Evolutionary conservation across 2,888 invertebrate genomes (phyloP), one percentile per base, ranked within the genome.

Genomic region (Leucania comma): DNA sequence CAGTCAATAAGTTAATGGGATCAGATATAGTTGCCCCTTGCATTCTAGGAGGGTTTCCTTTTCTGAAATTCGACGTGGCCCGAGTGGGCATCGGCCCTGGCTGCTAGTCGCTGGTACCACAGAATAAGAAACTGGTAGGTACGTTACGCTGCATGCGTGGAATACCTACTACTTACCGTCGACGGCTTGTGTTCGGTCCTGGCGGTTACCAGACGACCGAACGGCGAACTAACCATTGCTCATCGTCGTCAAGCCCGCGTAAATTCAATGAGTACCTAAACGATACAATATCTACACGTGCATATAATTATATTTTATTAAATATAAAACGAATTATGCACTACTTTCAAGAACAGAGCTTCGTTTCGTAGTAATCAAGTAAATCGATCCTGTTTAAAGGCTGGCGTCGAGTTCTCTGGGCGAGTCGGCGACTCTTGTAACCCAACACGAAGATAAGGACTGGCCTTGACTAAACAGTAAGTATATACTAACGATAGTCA

Each of bases 381-480:
- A 90, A 90, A 84, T 73, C 86, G 88, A 90, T 88, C 84, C 81
- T 82, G 85, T 84, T 85, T 80, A 70, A 78, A 81, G 58, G 64
- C 76, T 56, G 66, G 87, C 81, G 74, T 83, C 80, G 84, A 80
- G 87, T 87, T 88, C 88, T 88, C 83, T 84, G 85, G 87, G 88
- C 89, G 88, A 88, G 90, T 89, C 93, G 92, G 92, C 90, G 87
- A 85, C 90, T 93, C 89, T 93, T 87, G 94, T 91, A 94, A 95
- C 92, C 89, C 78, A 88, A 94, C 86, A 90, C 92, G 86, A 78
- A 90, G 93, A 94, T 94, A 94, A 93, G 88, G 72, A 78, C 80
- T 88, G 88, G 87, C 93, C 93, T 93, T 93, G 93, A 90, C 89
- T 85, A 88, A 89, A 80, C 78, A 63, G 69, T 72, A 59, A 61